Base-by-base conservation (phyloP, 2,113 vertebrate genomes). In the Proterorhinus semilunaris region DNA sequence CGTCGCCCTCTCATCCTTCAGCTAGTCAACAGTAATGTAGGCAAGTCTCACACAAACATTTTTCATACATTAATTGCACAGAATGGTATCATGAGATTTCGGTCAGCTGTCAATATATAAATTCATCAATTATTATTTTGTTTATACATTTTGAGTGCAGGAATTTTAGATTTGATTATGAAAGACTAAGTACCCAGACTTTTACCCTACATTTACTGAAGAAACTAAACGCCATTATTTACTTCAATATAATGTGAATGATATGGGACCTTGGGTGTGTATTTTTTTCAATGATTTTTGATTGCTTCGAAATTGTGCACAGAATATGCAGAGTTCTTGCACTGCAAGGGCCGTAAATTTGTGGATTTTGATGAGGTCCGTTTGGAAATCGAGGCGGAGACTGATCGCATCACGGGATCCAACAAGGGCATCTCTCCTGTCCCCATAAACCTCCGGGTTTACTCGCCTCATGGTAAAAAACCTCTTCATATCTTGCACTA, bases 291-390 rank as follows among this genome's bases (percentile, higher is more conserved):
- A 21, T 42, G 36, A 11, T 45, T 44, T 11, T 6, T 11, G 6
- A 50, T 42, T 76, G 17, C 21, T 2, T 12, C n/a, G 48, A 58
- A 6, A 53, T 16, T 74, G 10, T 49, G 1, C 74, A 2, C 75
- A 99, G 97, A 99, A 72, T 95, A 99, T 75, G 97, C 97, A 0
- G 97, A 99, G 76, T 99, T 99, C 86, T 89, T 99, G 81, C 97
- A 99, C 92, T 98, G 96, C 87, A 98, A 99, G 48, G 95, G 96
- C 63, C 94, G 94, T 11, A 98, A 98, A 72, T 98, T 99, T 92
- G 95, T 95, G 21, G 96, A 98, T 72, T 99, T 99, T 6, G 96
- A 98, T 0, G 97, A 98, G 86, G 96, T 98, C 9, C 94, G 96
- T 43, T 86, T 90, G 80, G 96, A 99, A 87, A 99, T 99, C 4